Evolutionary conservation across 2,888 invertebrate species (phyloP).

Genomic region (Drosophila quinaria): DNA sequence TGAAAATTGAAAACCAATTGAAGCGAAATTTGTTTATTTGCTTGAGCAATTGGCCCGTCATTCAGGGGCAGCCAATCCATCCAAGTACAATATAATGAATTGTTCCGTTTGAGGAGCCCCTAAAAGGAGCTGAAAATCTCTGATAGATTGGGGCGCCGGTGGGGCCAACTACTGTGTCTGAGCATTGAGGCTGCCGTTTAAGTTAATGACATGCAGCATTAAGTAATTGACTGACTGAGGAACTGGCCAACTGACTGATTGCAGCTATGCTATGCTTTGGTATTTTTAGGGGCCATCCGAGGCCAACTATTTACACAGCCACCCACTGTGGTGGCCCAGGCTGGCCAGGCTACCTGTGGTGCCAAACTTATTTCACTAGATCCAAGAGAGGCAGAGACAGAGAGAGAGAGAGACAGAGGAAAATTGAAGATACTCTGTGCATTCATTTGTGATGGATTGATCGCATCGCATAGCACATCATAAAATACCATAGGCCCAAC

Average conservation of each 20-base stretch:
- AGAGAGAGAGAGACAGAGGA: not conserved
- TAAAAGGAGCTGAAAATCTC: constrained; percentile 41
- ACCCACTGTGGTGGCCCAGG: constrained; percentile 79
- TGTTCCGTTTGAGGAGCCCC: constrained; percentile 62
- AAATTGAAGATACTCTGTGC: constrained; percentile 23
- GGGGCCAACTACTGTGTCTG: constrained; percentile 58
- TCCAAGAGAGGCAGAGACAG: not conserved
- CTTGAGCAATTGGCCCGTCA: constrained; percentile 80
- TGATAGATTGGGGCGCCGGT: constrained; percentile 76
- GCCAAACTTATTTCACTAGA: constrained; percentile 59
- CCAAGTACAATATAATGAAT: constrained; percentile 77
- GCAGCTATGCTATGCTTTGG: constrained; percentile 49
- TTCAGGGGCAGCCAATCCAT: constrained; percentile 67
- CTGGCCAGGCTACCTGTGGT: constrained; percentile 72
- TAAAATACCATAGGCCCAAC: constrained; percentile 70
- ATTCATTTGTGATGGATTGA: constrained; percentile 80
- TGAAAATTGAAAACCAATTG: constrained; percentile 52
- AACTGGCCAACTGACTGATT: constrained; percentile 54
- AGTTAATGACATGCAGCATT: constrained; percentile 65
- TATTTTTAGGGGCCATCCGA: constrained; percentile 78
- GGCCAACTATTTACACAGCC: constrained; percentile 81
- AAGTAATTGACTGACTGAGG: constrained; percentile 35
- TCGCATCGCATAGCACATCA: constrained; percentile 83
- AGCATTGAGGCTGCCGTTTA: constrained; percentile 67
- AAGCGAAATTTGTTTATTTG: constrained; percentile 74